Percentiles rank a stretch among this genome's conserved stretches.
Evolutionary conservation across 2,888 invertebrate species (phyloP).

Genomic region (Pristionchus maxplancki): DNA sequence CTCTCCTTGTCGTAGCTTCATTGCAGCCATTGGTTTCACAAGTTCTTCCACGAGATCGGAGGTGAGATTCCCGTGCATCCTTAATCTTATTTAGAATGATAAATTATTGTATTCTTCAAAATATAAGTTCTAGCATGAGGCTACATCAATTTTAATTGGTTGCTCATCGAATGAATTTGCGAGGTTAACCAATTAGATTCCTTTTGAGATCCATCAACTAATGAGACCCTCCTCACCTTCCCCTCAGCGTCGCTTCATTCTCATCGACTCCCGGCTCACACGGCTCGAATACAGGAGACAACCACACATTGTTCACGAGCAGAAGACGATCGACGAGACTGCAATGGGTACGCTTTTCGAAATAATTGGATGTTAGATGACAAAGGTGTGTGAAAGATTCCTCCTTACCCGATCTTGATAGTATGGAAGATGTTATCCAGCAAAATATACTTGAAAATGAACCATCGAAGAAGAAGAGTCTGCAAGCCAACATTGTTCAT

Average conservation of each 20-base stretch:
- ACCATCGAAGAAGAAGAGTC: conserved; percentile 69
- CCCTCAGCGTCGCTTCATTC: background rate
- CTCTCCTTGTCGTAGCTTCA: conserved; percentile 33
- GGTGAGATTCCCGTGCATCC: conserved; percentile 21
- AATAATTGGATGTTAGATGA: too few species aligned
- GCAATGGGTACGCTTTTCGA: background rate
- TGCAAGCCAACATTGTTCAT: conserved; percentile 53
- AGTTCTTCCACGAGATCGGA: conserved; percentile 25
- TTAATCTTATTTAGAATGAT: too few species aligned
- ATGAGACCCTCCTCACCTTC: background rate
- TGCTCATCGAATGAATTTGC: too few species aligned
- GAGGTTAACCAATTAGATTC: too few species aligned
- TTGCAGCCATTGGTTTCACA: conserved; percentile 26
- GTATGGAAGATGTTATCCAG: conserved; percentile 75
- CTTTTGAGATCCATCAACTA: too few species aligned
- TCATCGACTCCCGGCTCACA: background rate
- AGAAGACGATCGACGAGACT: conserved; percentile 34
- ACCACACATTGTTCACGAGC: conserved; percentile 42
- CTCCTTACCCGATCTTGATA: conserved; percentile 63
- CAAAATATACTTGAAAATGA: conserved; percentile 70
- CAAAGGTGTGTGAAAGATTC: background rate
- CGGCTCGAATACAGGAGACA: background rate
- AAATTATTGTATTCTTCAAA: too few species aligned
- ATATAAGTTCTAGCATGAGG: too few species aligned
- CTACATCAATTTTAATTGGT: background rate